Conservation (phyloP, 2,797 vertebrate genomes). For the Galago senegalensis region DNA sequence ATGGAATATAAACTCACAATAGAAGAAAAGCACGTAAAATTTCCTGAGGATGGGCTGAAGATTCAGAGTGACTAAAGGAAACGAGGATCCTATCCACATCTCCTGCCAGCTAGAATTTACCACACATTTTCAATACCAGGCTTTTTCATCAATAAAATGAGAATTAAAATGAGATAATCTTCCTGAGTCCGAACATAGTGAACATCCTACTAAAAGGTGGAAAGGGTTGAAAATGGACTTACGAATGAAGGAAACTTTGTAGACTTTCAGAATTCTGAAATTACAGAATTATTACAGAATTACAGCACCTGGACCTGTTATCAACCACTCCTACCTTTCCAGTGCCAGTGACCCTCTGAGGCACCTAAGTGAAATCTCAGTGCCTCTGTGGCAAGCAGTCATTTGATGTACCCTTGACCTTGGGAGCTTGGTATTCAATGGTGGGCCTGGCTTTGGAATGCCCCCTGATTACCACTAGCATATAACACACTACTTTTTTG, state of each 20-base stretch:
- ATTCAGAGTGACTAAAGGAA: neutral
- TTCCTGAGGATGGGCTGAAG: neutral
- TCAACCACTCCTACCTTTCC: neutral
- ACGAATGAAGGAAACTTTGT: neutral
- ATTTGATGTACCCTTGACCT: neutral
- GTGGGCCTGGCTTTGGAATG: neutral
- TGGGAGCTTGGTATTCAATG: neutral
- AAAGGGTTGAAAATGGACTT: neutral
- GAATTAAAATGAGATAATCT: neutral
- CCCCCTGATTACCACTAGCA: neutral
- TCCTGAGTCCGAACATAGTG: neutral
- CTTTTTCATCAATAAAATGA: neutral
- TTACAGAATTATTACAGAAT: neutral
- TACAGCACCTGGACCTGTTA: no score
- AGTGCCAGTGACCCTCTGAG: rapidly evolving
- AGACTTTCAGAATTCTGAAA: neutral
- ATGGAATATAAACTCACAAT: neutral
- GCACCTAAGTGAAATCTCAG: neutral
- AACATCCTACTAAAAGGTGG: neutral
- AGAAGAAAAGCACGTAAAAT: neutral
- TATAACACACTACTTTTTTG: neutral
- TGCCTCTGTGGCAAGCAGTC: rapidly evolving
- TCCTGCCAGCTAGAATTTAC: rapidly evolving
- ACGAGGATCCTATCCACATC: neutral
- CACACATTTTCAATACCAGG: neutral